A percentile compares a stretch with the other conserved stretches of the same genome.
phyloP scores from a whole-genome alignment of 2,888 invertebrate genomes.

The Abscondita cerata region DNA sequence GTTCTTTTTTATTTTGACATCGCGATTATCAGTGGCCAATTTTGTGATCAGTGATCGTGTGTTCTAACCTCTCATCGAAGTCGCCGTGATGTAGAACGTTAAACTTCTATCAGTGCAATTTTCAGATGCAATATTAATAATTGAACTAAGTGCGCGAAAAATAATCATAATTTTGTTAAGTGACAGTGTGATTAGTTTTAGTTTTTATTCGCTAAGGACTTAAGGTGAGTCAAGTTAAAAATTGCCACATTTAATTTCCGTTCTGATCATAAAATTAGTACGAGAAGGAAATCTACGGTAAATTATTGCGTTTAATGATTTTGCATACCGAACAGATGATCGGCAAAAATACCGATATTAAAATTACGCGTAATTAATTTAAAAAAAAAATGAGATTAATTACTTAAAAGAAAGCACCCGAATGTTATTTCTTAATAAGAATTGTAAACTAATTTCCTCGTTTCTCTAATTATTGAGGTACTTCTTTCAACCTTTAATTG shows the following conservation, averaged over 20 bases:
- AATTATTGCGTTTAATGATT: slow-evolving; percentile 21
- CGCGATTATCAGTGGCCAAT: neutral
- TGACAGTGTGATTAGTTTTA: neutral
- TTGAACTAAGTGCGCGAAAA: slow-evolving; percentile 4
- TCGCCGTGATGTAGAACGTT: neutral
- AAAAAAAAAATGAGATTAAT: too few relatives aligned
- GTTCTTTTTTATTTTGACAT: slow-evolving; percentile 6
- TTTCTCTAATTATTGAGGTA: too few relatives aligned
- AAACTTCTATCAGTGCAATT: neutral
- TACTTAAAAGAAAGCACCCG: too few relatives aligned
- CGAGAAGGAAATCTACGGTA: slow-evolving; percentile 16
- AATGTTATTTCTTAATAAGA: too few relatives aligned
- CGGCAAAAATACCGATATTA: neutral
- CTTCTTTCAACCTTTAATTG: too few relatives aligned
- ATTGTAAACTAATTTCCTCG: too few relatives aligned
- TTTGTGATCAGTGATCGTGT: neutral
- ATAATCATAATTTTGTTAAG: neutral
- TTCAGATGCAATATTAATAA: neutral
- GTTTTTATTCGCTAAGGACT: slow-evolving; percentile 7
- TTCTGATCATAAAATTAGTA: slow-evolving; percentile 22
- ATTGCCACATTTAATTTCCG: slow-evolving; percentile 29
- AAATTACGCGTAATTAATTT: too few relatives aligned
- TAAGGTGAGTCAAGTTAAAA: slow-evolving; percentile 7
- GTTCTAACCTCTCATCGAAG: too few relatives aligned
- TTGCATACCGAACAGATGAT: neutral